Conservation (phyloP, 1,140 invertebrate genomes). For the Scaptomyza montana region DNA sequence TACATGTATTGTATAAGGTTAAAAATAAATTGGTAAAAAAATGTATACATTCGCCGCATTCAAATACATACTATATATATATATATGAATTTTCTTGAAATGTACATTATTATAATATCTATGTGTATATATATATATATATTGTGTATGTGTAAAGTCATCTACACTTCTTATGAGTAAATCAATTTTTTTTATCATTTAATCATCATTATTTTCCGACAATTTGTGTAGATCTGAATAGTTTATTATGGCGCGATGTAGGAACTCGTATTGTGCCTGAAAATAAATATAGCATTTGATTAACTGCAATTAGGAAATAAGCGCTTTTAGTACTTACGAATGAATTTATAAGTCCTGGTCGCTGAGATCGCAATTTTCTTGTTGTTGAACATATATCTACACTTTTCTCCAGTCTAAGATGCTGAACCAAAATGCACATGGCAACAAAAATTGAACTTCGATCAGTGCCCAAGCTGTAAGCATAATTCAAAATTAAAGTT, state of each 20-base stretch:
- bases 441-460: conserved; percentile 95
- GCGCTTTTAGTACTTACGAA: conserved; percentile 87
- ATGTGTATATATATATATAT: conserved; percentile 30
- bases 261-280: conserved; percentile 95
- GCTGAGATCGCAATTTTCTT: conserved; percentile 92
- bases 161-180: conserved; percentile 43
- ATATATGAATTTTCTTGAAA: conserved; percentile 56
- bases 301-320: background rate
- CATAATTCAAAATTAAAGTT: background rate
- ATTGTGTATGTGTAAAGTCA: conserved; percentile 43
- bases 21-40: conserved; percentile 70
- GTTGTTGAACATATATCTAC: conserved; percentile 94
- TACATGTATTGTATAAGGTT: conserved; percentile 66
- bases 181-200: conserved; percentile 45
- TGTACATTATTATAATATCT: conserved; percentile 74
- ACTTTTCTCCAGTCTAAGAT: conserved; percentile 91
- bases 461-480: conserved; percentile 90
- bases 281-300: conserved; percentile 76
- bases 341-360: conserved; percentile 92
- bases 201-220: conserved; percentile 84
- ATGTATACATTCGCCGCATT: conserved; percentile 55
- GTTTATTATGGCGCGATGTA: conserved; percentile 94
- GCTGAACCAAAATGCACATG: conserved; percentile 92
- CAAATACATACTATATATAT: conserved; percentile 64
- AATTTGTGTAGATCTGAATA: conserved; percentile 93